Percentiles rank a stretch among this genome's conserved stretches.
These are phyloP conservation scores for Brachyalestes nurse DNA, from an alignment of 2,797 vertebrate genomes.

Conservation along the genomic window DNA sequence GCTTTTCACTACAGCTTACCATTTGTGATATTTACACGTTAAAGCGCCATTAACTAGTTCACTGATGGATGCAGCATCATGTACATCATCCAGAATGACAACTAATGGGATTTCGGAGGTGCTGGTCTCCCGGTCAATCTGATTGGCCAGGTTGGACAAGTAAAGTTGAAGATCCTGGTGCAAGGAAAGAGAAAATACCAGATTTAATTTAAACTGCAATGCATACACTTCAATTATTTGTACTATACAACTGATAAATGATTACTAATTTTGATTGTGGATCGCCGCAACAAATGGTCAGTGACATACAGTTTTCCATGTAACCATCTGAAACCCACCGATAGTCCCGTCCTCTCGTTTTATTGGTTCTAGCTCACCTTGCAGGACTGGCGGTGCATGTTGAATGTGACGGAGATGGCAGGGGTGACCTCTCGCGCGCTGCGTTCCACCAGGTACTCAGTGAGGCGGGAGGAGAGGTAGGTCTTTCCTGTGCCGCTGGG, in stretches of 20 bases:
- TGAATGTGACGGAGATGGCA: slow-evolving; percentile 91
- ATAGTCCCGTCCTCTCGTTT: too few relatives aligned
- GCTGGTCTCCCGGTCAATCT: slow-evolving; percentile 92
- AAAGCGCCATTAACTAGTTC: slow-evolving; percentile 97
- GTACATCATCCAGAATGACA: slow-evolving; percentile 92
- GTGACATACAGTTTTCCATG: too few relatives aligned
- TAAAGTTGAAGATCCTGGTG: slow-evolving; percentile 94
- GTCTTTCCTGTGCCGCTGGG: slow-evolving; percentile 96
- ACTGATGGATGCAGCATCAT: slow-evolving; percentile 89
- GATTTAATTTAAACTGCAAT: neutral
- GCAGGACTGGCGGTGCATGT: slow-evolving; percentile 98
- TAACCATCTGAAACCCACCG: too few relatives aligned
- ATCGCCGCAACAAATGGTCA: too few relatives aligned
- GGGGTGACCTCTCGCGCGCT: slow-evolving; percentile 89
- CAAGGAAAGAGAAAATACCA: neutral
- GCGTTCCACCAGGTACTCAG: slow-evolving; percentile 96
- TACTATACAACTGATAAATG: too few relatives aligned
- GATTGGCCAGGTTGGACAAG: slow-evolving; percentile 95
- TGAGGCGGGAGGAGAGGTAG: slow-evolving; percentile 92
- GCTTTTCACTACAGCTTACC: slow-evolving; percentile 74
- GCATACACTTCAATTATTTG: too few relatives aligned
- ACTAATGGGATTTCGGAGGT: slow-evolving; percentile 89
- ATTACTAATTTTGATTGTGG: too few relatives aligned
- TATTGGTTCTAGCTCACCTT: slow-evolving; percentile 79
- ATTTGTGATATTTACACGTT: slow-evolving; percentile 99